These are phyloP conservation scores for Melitaea athalia DNA, from an alignment of 2,888 invertebrate species.

Conservation along the genomic window DNA sequence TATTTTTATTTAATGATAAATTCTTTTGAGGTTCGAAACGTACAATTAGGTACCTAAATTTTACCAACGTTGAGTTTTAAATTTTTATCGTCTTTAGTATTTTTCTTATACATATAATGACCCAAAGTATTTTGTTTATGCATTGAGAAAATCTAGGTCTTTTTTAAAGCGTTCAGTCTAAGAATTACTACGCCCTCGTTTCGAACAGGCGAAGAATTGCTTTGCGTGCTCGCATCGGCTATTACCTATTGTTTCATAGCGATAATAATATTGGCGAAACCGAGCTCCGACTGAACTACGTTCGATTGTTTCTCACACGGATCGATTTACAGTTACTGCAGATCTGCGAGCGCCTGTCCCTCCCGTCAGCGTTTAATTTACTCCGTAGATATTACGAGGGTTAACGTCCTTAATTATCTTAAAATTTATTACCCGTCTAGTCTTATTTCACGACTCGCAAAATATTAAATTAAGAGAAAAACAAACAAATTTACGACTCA, in stretches of 20 bases:
- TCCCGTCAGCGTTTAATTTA: conserved; percentile 7
- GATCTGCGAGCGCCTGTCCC: conserved; percentile 30
- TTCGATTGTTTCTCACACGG: conserved; percentile 65
- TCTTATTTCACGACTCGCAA: conserved; percentile 25
- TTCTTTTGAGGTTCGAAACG: no score
- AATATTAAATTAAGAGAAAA: conserved; percentile 37
- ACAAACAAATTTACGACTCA: conserved; percentile 64
- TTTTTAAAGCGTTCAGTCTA: conserved; percentile 13
- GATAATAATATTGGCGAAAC: conserved; percentile 64
- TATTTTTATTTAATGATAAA: no score
- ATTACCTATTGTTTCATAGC: conserved; percentile 58
- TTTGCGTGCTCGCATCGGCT: conserved; percentile 22
- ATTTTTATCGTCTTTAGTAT: no score
- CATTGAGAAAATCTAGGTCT: no score
- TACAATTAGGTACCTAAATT: no score
- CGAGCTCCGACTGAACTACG: conserved; percentile 47
- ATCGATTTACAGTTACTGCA: conserved; percentile 61
- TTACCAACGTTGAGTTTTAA: no score
- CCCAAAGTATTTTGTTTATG: no score
- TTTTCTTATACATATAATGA: no score
- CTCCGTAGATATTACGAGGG: conserved; percentile 7
- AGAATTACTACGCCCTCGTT: conserved; percentile 22
- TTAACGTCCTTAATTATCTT: conserved; percentile 15
- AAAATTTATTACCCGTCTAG: conserved; percentile 21
- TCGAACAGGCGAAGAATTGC: conserved; percentile 18